These are phyloP conservation scores for Ramazzottius varieornatus DNA, from an alignment of 2,888 invertebrate species.

Conservation along the genomic window DNA sequence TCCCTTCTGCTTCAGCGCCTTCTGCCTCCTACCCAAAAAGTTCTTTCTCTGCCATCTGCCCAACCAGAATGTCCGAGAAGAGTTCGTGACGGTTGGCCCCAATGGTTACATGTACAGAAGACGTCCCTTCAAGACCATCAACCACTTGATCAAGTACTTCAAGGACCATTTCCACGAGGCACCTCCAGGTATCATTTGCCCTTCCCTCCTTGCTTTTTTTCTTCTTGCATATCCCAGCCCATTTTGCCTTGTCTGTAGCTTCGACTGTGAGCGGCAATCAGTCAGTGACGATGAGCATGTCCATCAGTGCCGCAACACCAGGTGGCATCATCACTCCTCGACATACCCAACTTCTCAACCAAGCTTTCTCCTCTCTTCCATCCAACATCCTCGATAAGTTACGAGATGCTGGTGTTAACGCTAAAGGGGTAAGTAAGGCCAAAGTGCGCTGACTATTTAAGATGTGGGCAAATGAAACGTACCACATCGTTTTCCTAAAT, in stretches of 20 bases:
- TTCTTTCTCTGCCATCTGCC: conserved; percentile 82
- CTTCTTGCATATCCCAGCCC: no score
- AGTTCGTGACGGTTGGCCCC: conserved; percentile 65
- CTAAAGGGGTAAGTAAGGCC: neutral
- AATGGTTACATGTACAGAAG: conserved; percentile 75
- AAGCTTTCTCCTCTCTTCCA: neutral
- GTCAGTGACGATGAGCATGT: no score
- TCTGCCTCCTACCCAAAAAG: conserved; percentile 39
- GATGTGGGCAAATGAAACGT: no score
- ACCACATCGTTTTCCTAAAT: no score
- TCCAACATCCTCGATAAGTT: neutral
- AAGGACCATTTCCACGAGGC: conserved; percentile 90
- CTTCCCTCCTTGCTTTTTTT: no score
- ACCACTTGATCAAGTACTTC: conserved; percentile 68
- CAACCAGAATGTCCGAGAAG: conserved; percentile 53
- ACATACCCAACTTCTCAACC: no score
- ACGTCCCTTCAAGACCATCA: conserved; percentile 56
- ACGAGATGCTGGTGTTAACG: neutral
- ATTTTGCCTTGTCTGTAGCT: no score
- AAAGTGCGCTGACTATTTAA: no score
- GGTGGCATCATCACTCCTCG: no score
- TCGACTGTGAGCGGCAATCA: no score
- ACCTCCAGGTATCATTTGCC: conserved; percentile 30
- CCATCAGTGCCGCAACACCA: no score
- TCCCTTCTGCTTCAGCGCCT: conserved; percentile 30